phyloP scores from a whole-genome alignment of 2,888 invertebrate genomes.

The Onchidella celtica region DNA sequence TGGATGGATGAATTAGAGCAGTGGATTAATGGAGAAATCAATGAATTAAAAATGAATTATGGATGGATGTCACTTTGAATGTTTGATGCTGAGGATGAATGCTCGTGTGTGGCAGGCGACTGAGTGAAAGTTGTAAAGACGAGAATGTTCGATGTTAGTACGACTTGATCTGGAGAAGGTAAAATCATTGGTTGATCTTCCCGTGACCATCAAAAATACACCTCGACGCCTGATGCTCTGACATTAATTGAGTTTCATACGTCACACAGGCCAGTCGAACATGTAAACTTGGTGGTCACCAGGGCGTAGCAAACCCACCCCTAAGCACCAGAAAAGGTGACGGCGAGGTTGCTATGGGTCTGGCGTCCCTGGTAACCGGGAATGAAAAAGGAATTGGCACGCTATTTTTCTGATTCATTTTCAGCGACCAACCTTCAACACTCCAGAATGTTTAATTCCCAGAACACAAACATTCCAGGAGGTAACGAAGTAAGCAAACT shows the following conservation, averaged over 20 bases:
- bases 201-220: constrained; percentile 25
- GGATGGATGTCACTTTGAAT: too few species aligned
- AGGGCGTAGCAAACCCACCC: constrained; percentile 50
- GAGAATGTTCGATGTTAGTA: too few species aligned
- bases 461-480: constrained; percentile 17
- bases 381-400: constrained; percentile 33
- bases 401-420: neutral
- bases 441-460: constrained; percentile 43
- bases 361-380: constrained; percentile 50
- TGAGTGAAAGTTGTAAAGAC: too few species aligned
- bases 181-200: constrained; percentile 6
- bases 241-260: neutral
- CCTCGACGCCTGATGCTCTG: constrained; percentile 8
- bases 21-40: too few species aligned
- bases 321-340: constrained; percentile 50
- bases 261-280: constrained; percentile 6
- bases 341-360: constrained; percentile 53
- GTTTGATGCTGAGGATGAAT: too few species aligned
- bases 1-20: too few species aligned
- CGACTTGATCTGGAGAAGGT: too few species aligned
- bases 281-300: constrained; percentile 48
- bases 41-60: too few species aligned
- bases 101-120: too few species aligned
- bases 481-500: constrained; percentile 55
- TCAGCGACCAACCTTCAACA: constrained; percentile 25